phyloP scores from a whole-genome alignment of 2,797 vertebrate species.

The Pangasius mekongensis region DNA sequence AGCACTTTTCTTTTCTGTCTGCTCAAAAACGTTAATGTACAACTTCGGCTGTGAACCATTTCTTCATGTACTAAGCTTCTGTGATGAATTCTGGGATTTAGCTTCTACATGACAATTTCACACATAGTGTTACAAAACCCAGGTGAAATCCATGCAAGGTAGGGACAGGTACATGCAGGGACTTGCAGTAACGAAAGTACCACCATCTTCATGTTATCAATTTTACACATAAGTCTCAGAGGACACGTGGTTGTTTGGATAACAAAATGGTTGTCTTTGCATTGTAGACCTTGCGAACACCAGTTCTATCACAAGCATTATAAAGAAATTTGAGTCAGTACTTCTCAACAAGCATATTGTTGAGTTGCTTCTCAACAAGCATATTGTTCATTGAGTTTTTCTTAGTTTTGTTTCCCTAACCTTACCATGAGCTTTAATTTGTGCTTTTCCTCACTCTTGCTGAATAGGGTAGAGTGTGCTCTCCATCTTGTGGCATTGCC shows the following conservation, averaged over 20 bases:
- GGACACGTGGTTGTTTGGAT: neutral
- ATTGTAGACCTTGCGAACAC: neutral
- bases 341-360: neutral
- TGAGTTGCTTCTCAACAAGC: too few relatives aligned
- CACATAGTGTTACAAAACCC: neutral
- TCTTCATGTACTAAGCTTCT: neutral
- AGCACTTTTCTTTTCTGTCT: neutral
- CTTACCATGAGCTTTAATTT: conserved; percentile 1
- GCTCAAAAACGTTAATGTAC: neutral
- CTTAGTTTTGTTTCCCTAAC: neutral
- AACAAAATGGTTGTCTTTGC: conserved; percentile 14
- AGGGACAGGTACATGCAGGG: neutral
- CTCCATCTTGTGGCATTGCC: conserved; percentile 16
- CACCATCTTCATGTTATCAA: conserved; percentile 20
- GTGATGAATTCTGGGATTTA: neutral
- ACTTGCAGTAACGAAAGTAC: conserved; percentile 9
- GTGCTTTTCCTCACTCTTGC: neutral
- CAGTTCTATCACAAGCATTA: neutral
- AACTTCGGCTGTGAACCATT: neutral
- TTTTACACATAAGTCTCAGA: neutral
- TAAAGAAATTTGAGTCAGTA: neutral
- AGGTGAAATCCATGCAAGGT: conserved; percentile 18
- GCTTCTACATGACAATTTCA: too few relatives aligned
- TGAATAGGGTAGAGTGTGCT: neutral
- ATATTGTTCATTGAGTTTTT: neutral